A percentile compares a stretch with the other conserved stretches of the same genome.
Evolutionary conservation across 2,888 invertebrate species (phyloP).

Genomic region (Drosophila longiperda): DNA sequence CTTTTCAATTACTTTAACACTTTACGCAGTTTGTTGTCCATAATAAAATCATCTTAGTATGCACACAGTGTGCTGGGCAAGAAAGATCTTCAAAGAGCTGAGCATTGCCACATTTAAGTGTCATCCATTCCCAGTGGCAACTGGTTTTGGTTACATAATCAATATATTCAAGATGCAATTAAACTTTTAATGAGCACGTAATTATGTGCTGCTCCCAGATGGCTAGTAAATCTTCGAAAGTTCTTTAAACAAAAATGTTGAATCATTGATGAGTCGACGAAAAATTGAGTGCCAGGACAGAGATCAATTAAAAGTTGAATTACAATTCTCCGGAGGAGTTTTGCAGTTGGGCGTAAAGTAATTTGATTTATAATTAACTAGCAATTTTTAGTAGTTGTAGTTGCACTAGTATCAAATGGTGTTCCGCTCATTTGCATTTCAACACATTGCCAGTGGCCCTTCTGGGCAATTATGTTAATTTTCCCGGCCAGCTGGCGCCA

Average conservation of each 20-base stretch:
- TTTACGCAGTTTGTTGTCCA: not conserved
- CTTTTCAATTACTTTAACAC: conserved; percentile 53
- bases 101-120: conserved; percentile 13
- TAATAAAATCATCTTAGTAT: conserved; percentile 5
- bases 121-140: conserved; percentile 24
- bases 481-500: conserved; percentile 62
- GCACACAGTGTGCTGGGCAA: conserved; percentile 12
- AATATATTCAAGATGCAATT: not conserved
- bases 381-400: conserved; percentile 10
- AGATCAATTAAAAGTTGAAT: conserved; percentile 46
- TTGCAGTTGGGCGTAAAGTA: conserved; percentile 23
- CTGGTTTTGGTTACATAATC: conserved; percentile 2
- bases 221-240: conserved; percentile 6
- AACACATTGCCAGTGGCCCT: conserved; percentile 15
- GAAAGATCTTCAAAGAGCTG: not conserved
- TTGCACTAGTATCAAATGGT: conserved; percentile 26
- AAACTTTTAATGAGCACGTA: conserved; percentile 27
- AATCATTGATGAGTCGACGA: conserved; percentile 44
- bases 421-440: conserved; percentile 47
- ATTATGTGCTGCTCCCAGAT: conserved; percentile 8
- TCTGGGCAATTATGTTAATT: conserved; percentile 70
- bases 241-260: conserved; percentile 25
- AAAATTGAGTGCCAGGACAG: conserved; percentile 22
- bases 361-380: conserved; percentile 57
- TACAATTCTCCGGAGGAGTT: conserved; percentile 28